Evolutionary conservation across 2,888 invertebrate genomes (phyloP).

Genomic region (Agrypnus murinus): DNA sequence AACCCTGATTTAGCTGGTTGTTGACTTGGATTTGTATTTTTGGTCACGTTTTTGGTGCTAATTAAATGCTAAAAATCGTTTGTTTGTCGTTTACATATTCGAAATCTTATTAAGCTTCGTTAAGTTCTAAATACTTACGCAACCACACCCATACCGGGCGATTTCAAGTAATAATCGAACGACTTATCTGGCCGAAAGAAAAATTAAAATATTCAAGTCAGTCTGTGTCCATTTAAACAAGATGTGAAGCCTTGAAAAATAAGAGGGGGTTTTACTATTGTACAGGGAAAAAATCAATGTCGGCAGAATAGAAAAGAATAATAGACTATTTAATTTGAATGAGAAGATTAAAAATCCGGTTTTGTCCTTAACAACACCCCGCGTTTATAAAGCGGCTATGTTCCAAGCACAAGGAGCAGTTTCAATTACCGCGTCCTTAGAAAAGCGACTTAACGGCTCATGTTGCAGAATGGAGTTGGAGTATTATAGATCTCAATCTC

Average conservation of each 20-base stretch:
- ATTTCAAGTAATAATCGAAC: neutral
- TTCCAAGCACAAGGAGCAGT: constrained; percentile 62
- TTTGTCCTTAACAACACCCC: constrained; percentile 61
- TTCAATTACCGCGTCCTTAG: constrained; percentile 69
- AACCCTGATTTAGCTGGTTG: constrained; percentile 53
- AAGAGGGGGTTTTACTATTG: constrained; percentile 16
- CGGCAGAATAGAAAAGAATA: constrained; percentile 55
- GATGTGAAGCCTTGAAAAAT: constrained; percentile 38
- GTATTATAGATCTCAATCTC: constrained; percentile 69
- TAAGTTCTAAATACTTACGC: constrained; percentile 11
- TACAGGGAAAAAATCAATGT: constrained; percentile 10
- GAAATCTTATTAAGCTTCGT: constrained; percentile 25
- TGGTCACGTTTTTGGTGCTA: constrained; percentile 50
- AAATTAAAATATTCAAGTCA: constrained; percentile 2
- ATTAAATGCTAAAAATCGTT: constrained; percentile 49
- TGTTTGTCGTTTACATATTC: constrained; percentile 36
- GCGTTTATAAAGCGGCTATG: constrained; percentile 59
- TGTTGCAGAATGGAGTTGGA: constrained; percentile 67
- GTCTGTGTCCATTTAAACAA: constrained; percentile 21
- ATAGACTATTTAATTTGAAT: constrained; percentile 67
- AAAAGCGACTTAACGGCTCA: constrained; percentile 68
- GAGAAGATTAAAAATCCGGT: constrained; percentile 66
- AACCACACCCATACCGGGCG: constrained; percentile 20
- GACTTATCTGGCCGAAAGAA: neutral
- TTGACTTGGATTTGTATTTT: constrained; percentile 54